Base-by-base conservation (phyloP, 2,797 vertebrate genomes). In the Anas bernieri region DNA sequence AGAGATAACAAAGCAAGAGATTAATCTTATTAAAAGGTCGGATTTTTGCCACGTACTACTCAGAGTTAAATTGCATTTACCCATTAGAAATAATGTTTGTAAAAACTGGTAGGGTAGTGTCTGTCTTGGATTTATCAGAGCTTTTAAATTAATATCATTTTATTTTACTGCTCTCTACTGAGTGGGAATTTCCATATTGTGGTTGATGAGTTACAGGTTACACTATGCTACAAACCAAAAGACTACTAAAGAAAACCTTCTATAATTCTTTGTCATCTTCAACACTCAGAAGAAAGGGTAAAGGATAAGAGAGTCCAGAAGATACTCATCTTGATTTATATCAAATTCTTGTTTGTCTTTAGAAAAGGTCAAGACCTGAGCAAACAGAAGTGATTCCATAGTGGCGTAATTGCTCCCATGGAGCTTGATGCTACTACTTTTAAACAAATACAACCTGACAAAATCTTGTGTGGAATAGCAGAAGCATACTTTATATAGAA, bases 261-360 rank as follows among this genome's bases (percentile, higher is more conserved):
- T 95, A 80, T 83, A 89, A 68, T 58, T 91, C 92, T 92, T 93
- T 79, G 90, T 64, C 61, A 64, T 72, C 69, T 95, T 93, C 23
- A 6, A 26, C 67, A 88, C 22, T 94, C 89, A 98, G 97, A 97
- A 96, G 97, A 96, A 97, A 98, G 96, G 86, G 80, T 94, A 97
- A 93, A 92, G 70, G 92, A 85, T 48, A 74, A 81, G 31, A 69
- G 33, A 81, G 67, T 16, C 64, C 63, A 94, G 73, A 92, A 87
- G 70, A 95, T 5, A 97, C 94, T 96, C 90, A 92, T 52, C 96
- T 97, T 97, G 96, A 98, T 98, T 98, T 97, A 96, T 96, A 97
- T 96, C 92, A 96, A 98, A 97, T 93, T 97, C 97, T 94, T 95
- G 68, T 93, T 94, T 96, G 78, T 69, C 93, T 97, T 96, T 87